Conservation (phyloP, 2,797 vertebrate species). For the Xenopus petersii region DNA sequence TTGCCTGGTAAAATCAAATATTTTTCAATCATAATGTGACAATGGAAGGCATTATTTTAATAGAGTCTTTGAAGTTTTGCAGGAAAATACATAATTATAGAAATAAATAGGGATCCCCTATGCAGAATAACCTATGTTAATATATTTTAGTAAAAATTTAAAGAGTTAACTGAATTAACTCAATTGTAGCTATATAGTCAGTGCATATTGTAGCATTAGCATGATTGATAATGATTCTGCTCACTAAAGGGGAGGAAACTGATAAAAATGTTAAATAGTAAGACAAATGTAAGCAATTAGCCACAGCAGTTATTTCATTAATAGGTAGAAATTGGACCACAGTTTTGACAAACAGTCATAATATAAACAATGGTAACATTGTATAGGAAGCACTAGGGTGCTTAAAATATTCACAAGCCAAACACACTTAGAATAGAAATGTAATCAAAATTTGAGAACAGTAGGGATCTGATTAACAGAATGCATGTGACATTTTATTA, state of each 20-base stretch:
- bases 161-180: no score
- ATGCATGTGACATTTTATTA: conserved; percentile 28
- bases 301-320: conserved; percentile 22
- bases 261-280: conserved; percentile 27
- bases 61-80: no score
- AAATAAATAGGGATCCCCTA: no score
- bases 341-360: conserved; percentile 15
- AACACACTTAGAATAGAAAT: conserved; percentile 1
- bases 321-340: conserved; percentile 15
- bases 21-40: no score
- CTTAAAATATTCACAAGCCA: background rate
- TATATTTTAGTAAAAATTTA: no score
- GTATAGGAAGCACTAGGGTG: no score
- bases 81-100: no score
- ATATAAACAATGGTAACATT: background rate
- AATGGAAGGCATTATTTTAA: no score
- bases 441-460: conserved; percentile 25
- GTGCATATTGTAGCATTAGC: conserved; percentile 1
- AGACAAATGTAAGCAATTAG: conserved; percentile 31
- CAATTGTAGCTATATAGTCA: no score
- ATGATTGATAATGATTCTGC: conserved; percentile 16
- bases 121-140: no score
- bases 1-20: no score
- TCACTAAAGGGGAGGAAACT: conserved; percentile 15
- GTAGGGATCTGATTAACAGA: conserved; percentile 19